phyloP scores from a whole-genome alignment of 37 sponge, comb jelly and placozoan genomes.

The Agelas oroides region DNA sequence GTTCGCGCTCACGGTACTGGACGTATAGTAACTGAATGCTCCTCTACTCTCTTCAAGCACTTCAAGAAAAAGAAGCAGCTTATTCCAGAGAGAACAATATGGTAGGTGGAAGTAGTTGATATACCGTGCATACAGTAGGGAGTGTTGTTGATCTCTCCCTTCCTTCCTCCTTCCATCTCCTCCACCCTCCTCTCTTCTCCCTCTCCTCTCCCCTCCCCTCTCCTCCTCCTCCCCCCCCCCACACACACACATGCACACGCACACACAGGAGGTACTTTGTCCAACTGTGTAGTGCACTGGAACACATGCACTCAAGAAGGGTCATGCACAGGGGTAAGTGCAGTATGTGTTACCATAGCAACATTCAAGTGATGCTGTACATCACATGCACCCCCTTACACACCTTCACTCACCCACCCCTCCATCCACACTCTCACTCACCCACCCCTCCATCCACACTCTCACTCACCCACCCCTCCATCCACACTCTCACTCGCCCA shows the following conservation, averaged over 20 bases:
- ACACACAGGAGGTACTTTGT: slow-evolving; percentile 91
- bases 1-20: no score
- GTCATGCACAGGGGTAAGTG: slow-evolving; percentile 98
- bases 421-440: no score
- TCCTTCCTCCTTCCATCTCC: neutral
- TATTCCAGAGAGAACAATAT: slow-evolving; percentile 97
- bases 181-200: slow-evolving; percentile 5
- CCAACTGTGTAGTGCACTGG: slow-evolving; percentile 92
- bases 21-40: no score
- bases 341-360: no score
- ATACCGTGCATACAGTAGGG: neutral
- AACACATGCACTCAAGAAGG: slow-evolving; percentile 98
- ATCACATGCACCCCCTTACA: no score
- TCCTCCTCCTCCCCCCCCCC: slow-evolving; percentile 6
- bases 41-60: slow-evolving; percentile 56
- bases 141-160: no score
- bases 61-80: slow-evolving; percentile 95
- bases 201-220: neutral
- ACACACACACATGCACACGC: neutral
- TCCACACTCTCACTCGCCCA: no score
- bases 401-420: no score
- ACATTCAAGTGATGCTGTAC: no score
- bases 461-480: no score
- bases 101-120: slow-evolving; percentile 45
- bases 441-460: no score